Evolutionary conservation across 1,140 invertebrate genomes (phyloP), one percentile per base, ranked within the genome.

Genomic region (Asbolus verrucosus): DNA sequence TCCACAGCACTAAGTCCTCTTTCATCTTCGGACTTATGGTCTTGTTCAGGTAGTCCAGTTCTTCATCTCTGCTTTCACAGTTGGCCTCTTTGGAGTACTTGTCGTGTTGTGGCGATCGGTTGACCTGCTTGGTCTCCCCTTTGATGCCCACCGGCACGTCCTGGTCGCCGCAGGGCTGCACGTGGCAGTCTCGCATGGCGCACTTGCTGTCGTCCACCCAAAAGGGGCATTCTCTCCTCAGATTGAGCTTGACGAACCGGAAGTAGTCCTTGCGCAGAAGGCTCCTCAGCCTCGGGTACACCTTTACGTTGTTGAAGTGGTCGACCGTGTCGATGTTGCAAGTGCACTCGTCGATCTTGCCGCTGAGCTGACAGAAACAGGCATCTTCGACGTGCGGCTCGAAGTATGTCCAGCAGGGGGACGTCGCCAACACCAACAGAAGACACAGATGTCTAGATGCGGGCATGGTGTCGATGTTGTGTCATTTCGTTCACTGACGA

Each of bases 231-330:
- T 89, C 86, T 74, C 91, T 91, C 74, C 94, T 92, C 72, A 99
- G 87, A 86, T 98, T 98, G 3, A 98, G 94, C 87, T 97, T 98
- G 80, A 95, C 98, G 85, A 96, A 99, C 74, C 95, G 88, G 83
- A 99, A 99, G 84, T 96, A 99, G 82, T 98, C 94, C 83, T 92
- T 94, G 8, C 89, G 86, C 18, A 99, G 85, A 59, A 99, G 82
- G 81, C 93, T 96, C 74, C 92, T 89, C 14, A 99, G 81, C 65
- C 94, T 85, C 2, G 97, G 97, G 84, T 92, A 97, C 62, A 99
- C 89, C 84, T 94, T 95, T 43, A 91, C 88, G 83, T 98, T 98
- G 82, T 99, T 99, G 76, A 96, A 96, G 79, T 92, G 88, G 82
- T 99, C 96, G 43, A 99, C 92, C 0, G 91, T 95, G 79, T 97